Evolutionary conservation across 2,797 vertebrate species (phyloP), one percentile per base, ranked within the genome.

Genomic region (Lycodopsis pacificus): DNA sequence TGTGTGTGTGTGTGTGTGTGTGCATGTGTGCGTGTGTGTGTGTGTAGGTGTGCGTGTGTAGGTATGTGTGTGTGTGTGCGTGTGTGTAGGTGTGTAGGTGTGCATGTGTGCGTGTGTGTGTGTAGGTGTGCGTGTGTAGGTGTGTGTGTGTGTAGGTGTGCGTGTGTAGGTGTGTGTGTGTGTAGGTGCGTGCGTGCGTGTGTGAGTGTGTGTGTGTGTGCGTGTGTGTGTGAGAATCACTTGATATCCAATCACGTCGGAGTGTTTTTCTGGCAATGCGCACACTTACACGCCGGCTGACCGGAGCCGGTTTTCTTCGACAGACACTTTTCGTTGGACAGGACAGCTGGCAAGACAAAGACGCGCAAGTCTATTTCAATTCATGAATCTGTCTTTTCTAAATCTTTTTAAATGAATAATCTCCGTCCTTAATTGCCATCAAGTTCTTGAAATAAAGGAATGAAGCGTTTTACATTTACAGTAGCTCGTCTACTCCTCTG

Each of bases 261-360:
- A 76, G 42, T 54, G 66, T 74, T 81, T 83, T 51, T 64, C 62
- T 82, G 79, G 70, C 27, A 74, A 38, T 10, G 56, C 36, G 67
- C 51, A 72, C 77, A 59, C 53, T 65, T 20, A 77, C 40, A 71
- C n/a, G 44, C 51, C 12, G 34, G 27, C 48, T 40, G 68, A 12
- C 48, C 19, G 3, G 36, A 69, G 64, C 19, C 12, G 0, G 10
- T 72, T 66, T 27, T 59, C 42, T 49, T 40, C 22, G 25, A 11
- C 13, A 38, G 20, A 48, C 75, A 25, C 71, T 78, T 46, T 12
- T 0, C 22, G 57, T 76, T 13, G 57, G 62, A 68, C 61, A 15
- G 44, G 53, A 70, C 80, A 86, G 72, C 80, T 86, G 84, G 75
- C 44, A 0, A 2, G n/a, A 77, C 44, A 79, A 77, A 76, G 25